Evolutionary conservation across 2,888 invertebrate genomes (phyloP).

Genomic region (Nomada flava): DNA sequence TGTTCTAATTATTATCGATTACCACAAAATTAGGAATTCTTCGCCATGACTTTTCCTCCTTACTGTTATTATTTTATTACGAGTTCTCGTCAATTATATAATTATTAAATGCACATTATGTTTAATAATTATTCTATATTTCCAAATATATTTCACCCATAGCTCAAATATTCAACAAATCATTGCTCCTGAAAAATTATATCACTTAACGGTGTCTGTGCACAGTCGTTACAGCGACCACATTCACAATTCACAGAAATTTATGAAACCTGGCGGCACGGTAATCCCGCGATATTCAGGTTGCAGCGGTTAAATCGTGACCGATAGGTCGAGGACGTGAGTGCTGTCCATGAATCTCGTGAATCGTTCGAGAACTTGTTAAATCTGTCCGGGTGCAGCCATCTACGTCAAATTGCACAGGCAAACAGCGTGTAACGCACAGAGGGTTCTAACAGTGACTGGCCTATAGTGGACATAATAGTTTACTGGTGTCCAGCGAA

Average conservation of each 20-base stretch:
- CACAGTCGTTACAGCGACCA: conserved; percentile 1
- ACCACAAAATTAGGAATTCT: too few species aligned
- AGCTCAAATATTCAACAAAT: too few species aligned
- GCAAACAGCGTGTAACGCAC: conserved; percentile 18
- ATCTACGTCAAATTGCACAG: conserved; percentile 34
- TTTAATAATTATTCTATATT: too few species aligned
- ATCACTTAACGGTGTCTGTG: conserved; percentile 5
- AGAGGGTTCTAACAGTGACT: neutral
- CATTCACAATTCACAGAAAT: conserved; percentile 53
- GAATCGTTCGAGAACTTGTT: conserved; percentile 48
- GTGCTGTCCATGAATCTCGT: conserved; percentile 47
- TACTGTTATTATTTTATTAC: too few species aligned
- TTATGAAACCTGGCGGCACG: conserved; percentile 52
- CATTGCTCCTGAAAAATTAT: too few species aligned
- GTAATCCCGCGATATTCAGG: conserved; percentile 50
- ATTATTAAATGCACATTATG: too few species aligned
- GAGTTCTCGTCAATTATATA: too few species aligned
- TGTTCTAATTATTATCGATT: too few species aligned
- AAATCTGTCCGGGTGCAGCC: conserved; percentile 21
- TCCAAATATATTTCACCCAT: neutral
- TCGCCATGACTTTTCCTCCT: too few species aligned
- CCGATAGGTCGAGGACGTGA: conserved; percentile 51
- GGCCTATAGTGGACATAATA: conserved; percentile 22
- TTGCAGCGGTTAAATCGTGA: conserved; percentile 57
- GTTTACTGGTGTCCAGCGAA: neutral